phyloP scores from a whole-genome alignment of 1,140 invertebrate species.

The Tribolium castaneum region DNA sequence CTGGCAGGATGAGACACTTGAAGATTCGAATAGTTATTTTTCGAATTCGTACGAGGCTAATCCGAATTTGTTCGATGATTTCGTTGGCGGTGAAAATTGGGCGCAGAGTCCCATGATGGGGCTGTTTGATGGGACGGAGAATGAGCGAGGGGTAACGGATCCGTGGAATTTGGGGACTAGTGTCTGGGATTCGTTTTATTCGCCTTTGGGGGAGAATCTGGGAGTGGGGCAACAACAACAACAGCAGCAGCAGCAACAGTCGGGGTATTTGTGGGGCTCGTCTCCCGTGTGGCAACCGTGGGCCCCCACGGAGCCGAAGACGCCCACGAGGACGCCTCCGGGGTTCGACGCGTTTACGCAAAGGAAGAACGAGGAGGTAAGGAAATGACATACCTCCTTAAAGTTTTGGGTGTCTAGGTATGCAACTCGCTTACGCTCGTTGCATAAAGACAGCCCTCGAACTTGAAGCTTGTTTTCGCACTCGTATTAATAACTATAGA shows the following conservation, averaged over 20 bases:
- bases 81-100: conserved; percentile 35
- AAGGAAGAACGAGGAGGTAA: conserved; percentile 52
- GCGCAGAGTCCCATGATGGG: conserved; percentile 13
- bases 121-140: background rate
- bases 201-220: conserved; percentile 63
- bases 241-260: background rate
- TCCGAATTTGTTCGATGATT: conserved; percentile 40
- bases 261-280: conserved; percentile 60
- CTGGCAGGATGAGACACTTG: conserved; percentile 41
- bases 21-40: conserved; percentile 47
- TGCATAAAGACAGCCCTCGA: no score
- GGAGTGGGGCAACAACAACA: background rate
- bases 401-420: no score
- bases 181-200: conserved; percentile 28
- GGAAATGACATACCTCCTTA: no score
- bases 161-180: conserved; percentile 48
- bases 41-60: conserved; percentile 34
- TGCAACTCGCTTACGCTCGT: no score
- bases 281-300: conserved; percentile 59
- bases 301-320: conserved; percentile 54
- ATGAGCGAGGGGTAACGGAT: conserved; percentile 35
- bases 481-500: no score
- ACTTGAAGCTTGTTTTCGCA: no score
- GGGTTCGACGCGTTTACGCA: conserved; percentile 59
- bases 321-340: conserved; percentile 58